phyloP scores from a whole-genome alignment of 2,113 vertebrate genomes.

The Melanerpes formicivorus region DNA sequence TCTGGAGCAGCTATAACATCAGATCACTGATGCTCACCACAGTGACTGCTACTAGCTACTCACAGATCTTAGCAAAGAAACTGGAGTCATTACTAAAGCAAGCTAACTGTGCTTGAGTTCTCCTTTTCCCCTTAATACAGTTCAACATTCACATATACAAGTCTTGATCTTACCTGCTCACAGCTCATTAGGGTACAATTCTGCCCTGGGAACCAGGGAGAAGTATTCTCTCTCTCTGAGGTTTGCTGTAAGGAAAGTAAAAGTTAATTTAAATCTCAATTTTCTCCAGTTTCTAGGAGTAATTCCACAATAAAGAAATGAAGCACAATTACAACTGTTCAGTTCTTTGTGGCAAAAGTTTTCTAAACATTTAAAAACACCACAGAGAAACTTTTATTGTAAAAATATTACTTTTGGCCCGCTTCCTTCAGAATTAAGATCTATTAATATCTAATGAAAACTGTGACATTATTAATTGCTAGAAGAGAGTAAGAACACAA shows the following conservation, averaged over 20 bases:
- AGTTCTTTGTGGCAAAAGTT: not conserved
- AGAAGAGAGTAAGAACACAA: not conserved
- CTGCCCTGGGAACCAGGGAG: slow-evolving; percentile 46
- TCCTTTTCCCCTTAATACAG: not conserved
- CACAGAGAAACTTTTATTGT: not conserved
- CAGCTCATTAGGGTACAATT: slow-evolving; percentile 1
- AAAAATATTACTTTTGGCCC: not conserved
- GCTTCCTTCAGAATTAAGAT: not conserved
- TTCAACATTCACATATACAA: not conserved
- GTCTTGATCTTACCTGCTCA: slow-evolving; percentile 61
- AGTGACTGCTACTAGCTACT: not conserved
- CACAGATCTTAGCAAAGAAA: not conserved
- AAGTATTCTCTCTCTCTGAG: slow-evolving; percentile 51
- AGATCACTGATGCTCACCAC: not conserved
- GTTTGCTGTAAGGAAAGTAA: slow-evolving; percentile 42
- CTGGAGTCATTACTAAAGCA: not conserved
- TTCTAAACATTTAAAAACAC: not conserved
- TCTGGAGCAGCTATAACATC: not conserved
- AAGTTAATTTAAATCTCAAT: not conserved
- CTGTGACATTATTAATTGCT: not conserved
- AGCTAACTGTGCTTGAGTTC: not conserved
- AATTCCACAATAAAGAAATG: not conserved
- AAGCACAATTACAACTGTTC: not conserved
- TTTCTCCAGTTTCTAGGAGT: not conserved
- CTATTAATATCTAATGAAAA: not conserved